Evolutionary conservation across 2,888 invertebrate species (phyloP), one percentile per base, ranked within the genome.

Genomic region (Yponomeuta malinellus): DNA sequence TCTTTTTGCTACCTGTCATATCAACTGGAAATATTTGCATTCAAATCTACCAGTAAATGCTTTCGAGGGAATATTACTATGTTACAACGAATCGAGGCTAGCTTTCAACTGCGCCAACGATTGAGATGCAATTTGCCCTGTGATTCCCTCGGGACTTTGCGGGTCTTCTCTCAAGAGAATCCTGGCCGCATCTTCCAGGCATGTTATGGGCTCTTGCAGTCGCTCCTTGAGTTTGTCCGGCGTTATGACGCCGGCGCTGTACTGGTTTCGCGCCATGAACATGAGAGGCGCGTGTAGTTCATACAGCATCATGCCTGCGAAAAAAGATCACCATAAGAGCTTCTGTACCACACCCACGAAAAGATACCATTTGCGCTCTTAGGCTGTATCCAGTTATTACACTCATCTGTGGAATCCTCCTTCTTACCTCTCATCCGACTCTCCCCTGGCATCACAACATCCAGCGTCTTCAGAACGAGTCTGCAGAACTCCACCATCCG

Each of bases 261-360:
- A 95, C 72, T 94, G 93, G 75, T 92, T 95, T 75, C 94, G 94
- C 0, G 96, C 95, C 74, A 96, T 78, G 75, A 95, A 92, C 82
- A 96, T 94, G 10, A 96, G 79, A 0, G 97, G 96, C 0, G 95
- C 96, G 79, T 97, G 97, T 15, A 97, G 85, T 83, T 97, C 97
- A 80, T 97, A 97, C 37, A 97, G 82, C 77, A 95, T 94, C 90
- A 96, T 94, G 12, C 96, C 96, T 94, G 81, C 0, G 76, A 76
- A 10, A 33, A 65, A 59, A 59, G 12, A 15, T 15, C 15, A 15
- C 15, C 12, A 15, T 59, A 15, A 15, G 5, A 59, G 15, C 52
- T 59, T 59, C 15, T 59, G 52, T 43, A 43, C 43, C 8, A 8
- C 43, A 43, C 8, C 9, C 43, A 43, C 8, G 8, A 37, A 43